These are phyloP conservation scores for Drosophila yakuba DNA, from an alignment of 1,140 invertebrate species.

Conservation along the genomic window DNA sequence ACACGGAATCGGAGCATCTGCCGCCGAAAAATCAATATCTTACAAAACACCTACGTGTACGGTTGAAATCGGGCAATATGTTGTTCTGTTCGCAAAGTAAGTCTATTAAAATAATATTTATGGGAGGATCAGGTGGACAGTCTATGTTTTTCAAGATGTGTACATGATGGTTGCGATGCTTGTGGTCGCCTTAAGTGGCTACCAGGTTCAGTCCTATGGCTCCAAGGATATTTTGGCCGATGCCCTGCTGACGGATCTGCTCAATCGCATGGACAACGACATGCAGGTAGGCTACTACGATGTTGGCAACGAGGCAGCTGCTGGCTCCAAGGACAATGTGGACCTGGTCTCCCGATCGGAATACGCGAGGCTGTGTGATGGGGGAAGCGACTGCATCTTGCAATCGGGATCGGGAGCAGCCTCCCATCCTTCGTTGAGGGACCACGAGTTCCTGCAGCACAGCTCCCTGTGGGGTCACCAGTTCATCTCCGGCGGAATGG, in stretches of 20 bases:
- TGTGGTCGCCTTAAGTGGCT: slow-evolving; percentile 25
- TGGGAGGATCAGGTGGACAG: background rate
- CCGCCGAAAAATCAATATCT: slow-evolving; percentile 69
- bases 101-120: background rate
- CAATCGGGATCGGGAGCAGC: slow-evolving; percentile 25
- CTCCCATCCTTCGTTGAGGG: slow-evolving; percentile 91
- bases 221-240: slow-evolving; percentile 86
- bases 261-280: slow-evolving; percentile 90
- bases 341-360: slow-evolving; percentile 86
- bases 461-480: slow-evolving; percentile 94
- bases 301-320: slow-evolving; percentile 84
- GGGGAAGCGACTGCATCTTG: slow-evolving; percentile 62
- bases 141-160: slow-evolving; percentile 22
- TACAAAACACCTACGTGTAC: slow-evolving; percentile 41
- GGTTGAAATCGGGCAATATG: slow-evolving; percentile 63
- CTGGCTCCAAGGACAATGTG: slow-evolving; percentile 77
- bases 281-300: slow-evolving; percentile 88
- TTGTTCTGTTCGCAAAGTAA: slow-evolving; percentile 45
- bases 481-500: slow-evolving; percentile 90
- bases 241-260: slow-evolving; percentile 88
- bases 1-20: slow-evolving; percentile 48
- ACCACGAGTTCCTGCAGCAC: slow-evolving; percentile 96
- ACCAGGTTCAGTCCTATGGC: slow-evolving; percentile 47
- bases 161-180: slow-evolving; percentile 34
- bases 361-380: slow-evolving; percentile 85